Evolutionary conservation across 2,797 vertebrate genomes (phyloP).

Genomic region (Poecilia gillii): DNA sequence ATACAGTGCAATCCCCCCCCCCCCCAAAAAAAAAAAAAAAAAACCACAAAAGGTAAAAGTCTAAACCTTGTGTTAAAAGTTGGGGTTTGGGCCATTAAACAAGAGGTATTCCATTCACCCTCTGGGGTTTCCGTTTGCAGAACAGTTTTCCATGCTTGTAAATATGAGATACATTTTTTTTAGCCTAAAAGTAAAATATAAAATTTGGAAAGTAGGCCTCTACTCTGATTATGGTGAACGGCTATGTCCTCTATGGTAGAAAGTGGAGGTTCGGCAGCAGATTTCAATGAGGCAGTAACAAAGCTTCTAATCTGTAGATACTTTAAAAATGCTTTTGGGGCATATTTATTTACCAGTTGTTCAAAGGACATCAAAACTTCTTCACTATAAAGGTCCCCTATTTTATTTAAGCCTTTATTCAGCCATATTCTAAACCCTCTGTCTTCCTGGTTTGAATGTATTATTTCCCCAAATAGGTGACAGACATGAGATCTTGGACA

Average conservation of each 20-base stretch:
- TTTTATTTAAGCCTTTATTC: background rate
- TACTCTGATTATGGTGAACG: background rate
- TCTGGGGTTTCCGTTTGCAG: no score
- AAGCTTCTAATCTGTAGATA: background rate
- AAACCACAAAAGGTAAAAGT: background rate
- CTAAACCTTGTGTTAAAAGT: no score
- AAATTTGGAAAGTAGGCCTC: background rate
- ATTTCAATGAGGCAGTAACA: background rate
- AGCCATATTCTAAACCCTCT: background rate
- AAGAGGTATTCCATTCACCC: no score
- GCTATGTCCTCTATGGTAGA: background rate
- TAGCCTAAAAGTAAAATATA: background rate
- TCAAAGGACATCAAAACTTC: background rate
- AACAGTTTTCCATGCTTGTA: background rate
- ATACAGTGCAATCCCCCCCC: no score
- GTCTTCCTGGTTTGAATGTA: constrained; percentile 6
- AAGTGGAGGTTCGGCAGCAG: background rate
- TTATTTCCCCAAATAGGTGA: no score
- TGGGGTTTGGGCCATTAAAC: no score
- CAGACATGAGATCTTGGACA: no score
- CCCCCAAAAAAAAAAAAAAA: no score
- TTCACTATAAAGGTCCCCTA: background rate
- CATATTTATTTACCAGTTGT: background rate
- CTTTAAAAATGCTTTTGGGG: background rate
- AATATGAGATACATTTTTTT: constrained; percentile 3